These are phyloP conservation scores for Therioaphis trifolii DNA, from an alignment of 2,888 invertebrate species.

Conservation along the genomic window DNA sequence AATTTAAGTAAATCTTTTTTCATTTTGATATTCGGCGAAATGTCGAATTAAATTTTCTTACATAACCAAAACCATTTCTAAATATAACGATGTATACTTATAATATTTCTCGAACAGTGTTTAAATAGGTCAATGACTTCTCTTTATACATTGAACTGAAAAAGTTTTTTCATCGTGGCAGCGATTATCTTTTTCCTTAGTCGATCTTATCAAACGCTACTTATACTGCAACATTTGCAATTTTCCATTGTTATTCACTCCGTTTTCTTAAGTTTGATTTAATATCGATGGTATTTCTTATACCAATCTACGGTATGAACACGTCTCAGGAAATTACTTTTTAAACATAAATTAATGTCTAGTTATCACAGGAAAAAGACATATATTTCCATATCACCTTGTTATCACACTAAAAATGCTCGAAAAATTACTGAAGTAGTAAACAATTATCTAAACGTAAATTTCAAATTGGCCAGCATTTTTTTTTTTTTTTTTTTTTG, in stretches of 20 bases:
- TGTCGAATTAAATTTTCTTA: neutral
- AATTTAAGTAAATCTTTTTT: neutral
- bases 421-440: no score
- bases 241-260: neutral
- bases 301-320: no score
- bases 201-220: slow-evolving; percentile 3
- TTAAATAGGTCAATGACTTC: slow-evolving; percentile 21
- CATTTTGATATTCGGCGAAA: neutral
- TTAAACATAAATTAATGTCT: no score
- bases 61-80: neutral
- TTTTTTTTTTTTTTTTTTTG: no score
- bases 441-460: no score
- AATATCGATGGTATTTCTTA: no score
- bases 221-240: neutral
- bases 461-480: no score
- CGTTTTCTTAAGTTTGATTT: no score
- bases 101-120: neutral
- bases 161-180: neutral
- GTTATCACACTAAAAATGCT: no score
- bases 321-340: no score
- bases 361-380: no score
- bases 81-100: neutral
- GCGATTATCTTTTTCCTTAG: neutral
- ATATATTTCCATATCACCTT: no score
- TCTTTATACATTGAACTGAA: neutral